Evolutionary conservation across 2,797 vertebrate genomes (phyloP).

Genomic region (Hipposideros larvatus): DNA sequence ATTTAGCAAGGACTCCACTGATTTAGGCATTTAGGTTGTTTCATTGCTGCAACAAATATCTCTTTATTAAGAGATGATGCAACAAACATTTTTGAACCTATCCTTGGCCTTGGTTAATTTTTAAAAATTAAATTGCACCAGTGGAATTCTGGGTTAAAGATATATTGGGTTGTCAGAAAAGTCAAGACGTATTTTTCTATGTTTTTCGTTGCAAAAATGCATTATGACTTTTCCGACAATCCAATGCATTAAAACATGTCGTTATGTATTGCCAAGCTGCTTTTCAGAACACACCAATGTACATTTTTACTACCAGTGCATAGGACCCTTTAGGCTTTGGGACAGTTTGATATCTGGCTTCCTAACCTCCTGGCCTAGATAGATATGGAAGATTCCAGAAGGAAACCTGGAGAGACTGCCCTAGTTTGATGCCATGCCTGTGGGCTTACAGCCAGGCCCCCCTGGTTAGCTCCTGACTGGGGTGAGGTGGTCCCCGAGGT

Average conservation of each 20-base stretch:
- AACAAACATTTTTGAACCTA: background rate
- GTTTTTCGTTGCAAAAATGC: too few relatives aligned
- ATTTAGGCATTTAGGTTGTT: background rate
- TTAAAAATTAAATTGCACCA: background rate
- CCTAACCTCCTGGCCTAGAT: background rate
- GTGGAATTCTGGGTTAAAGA: background rate
- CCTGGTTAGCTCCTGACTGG: background rate
- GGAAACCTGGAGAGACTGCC: background rate
- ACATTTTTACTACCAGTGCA: background rate
- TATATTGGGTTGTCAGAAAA: too few relatives aligned
- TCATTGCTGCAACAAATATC: background rate
- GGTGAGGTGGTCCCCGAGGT: background rate
- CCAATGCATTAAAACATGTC: background rate
- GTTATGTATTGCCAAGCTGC: background rate
- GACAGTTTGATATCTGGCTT: background rate
- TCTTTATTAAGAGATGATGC: conserved; percentile 16
- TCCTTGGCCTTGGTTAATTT: background rate
- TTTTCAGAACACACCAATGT: background rate
- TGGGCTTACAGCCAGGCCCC: background rate
- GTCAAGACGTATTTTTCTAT: too few relatives aligned
- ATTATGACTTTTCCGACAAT: too few relatives aligned
- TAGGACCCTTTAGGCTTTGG: background rate
- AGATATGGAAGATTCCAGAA: background rate
- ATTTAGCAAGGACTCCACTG: background rate
- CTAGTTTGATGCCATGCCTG: background rate